These are phyloP conservation scores for Sesia apiformis DNA, from an alignment of 2,888 invertebrate genomes.

Conservation along the genomic window DNA sequence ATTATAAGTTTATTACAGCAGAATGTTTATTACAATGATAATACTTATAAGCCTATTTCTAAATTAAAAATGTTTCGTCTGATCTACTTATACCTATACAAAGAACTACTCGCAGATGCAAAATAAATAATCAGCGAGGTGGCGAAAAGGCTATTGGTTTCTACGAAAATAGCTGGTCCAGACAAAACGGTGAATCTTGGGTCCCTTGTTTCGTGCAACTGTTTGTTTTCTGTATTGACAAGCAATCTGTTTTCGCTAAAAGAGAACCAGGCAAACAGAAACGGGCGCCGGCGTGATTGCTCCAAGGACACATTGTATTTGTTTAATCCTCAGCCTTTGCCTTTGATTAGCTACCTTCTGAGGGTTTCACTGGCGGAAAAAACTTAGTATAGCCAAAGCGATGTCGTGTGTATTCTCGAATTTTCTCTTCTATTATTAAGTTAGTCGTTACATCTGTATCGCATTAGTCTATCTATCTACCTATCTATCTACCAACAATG, in stretches of 20 bases:
- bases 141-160: constrained; percentile 9
- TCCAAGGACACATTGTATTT: constrained; percentile 47
- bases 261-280: constrained; percentile 50
- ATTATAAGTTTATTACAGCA: too few species aligned
- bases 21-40: too few species aligned
- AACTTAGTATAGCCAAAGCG: not conserved
- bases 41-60: too few species aligned
- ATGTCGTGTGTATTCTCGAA: constrained; percentile 7
- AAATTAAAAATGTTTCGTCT: too few species aligned
- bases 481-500: too few species aligned
- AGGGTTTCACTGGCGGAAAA: constrained; percentile 4
- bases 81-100: too few species aligned
- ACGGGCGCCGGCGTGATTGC: constrained; percentile 48
- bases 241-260: constrained; percentile 54
- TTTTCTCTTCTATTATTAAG: too few species aligned
- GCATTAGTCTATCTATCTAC: too few species aligned
- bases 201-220: constrained; percentile 38
- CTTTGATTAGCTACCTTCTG: constrained; percentile 47
- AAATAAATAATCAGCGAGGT: too few species aligned
- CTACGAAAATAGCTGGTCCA: constrained; percentile 26
- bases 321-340: constrained; percentile 38
- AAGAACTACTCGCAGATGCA: too few species aligned
- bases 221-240: constrained; percentile 59
- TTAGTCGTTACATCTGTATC: too few species aligned
- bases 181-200: constrained; percentile 34